phyloP scores from a whole-genome alignment of 2,888 invertebrate genomes.

The Drosophila seclusa region DNA sequence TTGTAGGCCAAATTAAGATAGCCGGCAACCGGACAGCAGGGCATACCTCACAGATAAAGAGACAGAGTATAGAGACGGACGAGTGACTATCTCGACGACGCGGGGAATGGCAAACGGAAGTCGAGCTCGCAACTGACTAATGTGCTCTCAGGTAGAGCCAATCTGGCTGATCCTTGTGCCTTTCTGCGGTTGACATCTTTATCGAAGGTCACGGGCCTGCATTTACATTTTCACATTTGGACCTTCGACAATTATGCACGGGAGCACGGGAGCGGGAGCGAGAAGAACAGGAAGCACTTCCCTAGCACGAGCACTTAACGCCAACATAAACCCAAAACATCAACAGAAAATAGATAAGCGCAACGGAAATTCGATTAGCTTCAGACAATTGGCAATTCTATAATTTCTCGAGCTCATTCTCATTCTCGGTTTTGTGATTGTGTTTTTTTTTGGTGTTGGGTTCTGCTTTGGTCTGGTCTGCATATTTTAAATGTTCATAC shows the following conservation, averaged over 20 bases:
- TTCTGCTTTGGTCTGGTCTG: constrained; percentile 4
- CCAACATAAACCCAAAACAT: constrained; percentile 32
- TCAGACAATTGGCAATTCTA: constrained; percentile 54
- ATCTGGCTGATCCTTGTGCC: constrained; percentile 35
- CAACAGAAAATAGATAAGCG: constrained; percentile 28
- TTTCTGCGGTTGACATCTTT: constrained; percentile 65
- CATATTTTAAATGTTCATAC: constrained; percentile 45
- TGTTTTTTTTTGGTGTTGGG: not conserved
- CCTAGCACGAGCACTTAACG: constrained; percentile 45
- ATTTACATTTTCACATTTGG: constrained; percentile 41
- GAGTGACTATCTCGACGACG: not conserved
- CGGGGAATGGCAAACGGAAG: constrained; percentile 41
- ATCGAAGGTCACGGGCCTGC: constrained; percentile 60
- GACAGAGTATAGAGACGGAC: not conserved
- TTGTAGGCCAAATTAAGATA: constrained; percentile 14
- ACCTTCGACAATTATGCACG: constrained; percentile 42
- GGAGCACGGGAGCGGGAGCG: not conserved
- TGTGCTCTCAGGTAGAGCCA: constrained; percentile 34
- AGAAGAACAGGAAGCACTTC: constrained; percentile 51
- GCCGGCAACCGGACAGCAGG: not conserved
- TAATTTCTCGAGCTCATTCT: constrained; percentile 24
- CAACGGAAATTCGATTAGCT: constrained; percentile 60
- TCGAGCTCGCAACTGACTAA: constrained; percentile 29
- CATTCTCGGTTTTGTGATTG: constrained; percentile 13
- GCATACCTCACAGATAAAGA: not conserved